These are phyloP conservation scores for Clarias magur DNA, from an alignment of 2,113 vertebrate genomes.

Conservation along the genomic window DNA sequence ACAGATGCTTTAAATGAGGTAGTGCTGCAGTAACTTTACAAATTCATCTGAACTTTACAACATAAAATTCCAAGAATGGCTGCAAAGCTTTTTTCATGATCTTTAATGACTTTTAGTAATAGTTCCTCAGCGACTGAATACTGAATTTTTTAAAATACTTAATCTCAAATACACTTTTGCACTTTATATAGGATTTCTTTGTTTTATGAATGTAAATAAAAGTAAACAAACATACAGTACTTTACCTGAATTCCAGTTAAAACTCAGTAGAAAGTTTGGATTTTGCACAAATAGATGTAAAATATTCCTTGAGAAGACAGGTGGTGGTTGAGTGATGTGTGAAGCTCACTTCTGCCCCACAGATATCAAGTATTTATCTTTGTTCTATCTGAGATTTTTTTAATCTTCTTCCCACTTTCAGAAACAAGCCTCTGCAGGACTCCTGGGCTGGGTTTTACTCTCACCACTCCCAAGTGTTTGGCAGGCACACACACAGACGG, in stretches of 20 bases:
- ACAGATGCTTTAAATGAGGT: neutral
- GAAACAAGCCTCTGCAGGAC: constrained; percentile 69
- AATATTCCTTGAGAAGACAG: constrained; percentile 12
- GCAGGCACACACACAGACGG: constrained; percentile 62
- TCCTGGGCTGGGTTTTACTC: constrained; percentile 60
- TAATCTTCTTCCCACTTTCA: constrained; percentile 62
- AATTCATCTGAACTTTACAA: neutral
- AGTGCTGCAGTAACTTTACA: neutral
- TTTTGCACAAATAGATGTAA: neutral
- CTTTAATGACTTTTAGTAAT: neutral
- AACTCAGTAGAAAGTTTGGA: constrained; percentile 33
- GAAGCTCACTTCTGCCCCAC: constrained; percentile 45
- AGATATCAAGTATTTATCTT: constrained; percentile 61
- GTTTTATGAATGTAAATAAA: neutral
- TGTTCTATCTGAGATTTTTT: constrained; percentile 53
- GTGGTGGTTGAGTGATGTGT: constrained; percentile 8
- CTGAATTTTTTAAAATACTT: neutral
- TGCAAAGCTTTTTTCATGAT: neutral
- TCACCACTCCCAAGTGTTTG: constrained; percentile 70
- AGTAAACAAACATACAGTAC: constrained; percentile 17
- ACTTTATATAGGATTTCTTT: neutral
- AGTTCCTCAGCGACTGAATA: neutral
- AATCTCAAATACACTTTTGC: neutral
- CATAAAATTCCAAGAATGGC: neutral
- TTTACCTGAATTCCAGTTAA: constrained; percentile 42